Evolutionary conservation across 2,797 vertebrate genomes (phyloP), one percentile per base, ranked within the genome.

Genomic region (Sorex maritimensis): DNA sequence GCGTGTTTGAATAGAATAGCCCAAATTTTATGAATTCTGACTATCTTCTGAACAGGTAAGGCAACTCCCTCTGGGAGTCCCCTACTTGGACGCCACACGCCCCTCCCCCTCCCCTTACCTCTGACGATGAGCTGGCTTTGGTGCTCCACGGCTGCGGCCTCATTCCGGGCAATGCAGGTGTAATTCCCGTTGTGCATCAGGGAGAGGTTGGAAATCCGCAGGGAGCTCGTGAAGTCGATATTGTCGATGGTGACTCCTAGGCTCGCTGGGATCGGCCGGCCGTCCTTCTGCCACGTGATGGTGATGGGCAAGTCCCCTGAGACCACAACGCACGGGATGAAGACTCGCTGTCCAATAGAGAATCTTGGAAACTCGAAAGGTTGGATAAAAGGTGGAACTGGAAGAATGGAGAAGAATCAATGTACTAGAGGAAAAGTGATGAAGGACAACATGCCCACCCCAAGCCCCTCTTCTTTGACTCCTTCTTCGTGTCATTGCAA

Each of bases 231-330:
- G 98, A 99, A 99, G 98, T 99, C 99, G 0, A 99, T 99, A 98
- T 99, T 99, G 98, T 99, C 99, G 58, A 99, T 99, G 1, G 99
- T 99, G 74, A 99, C 99, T 0, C 99, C 99, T 0, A 99, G 98
- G 98, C 99, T 99, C 68, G 97, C 98, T 0, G 99, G 99, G 93
- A 99, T 99, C 0, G 99, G 99, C 67, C 99, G 98, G 6, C 99
- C 99, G 0, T 99, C 99, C 96, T 99, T 99, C 98, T 99, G 99
- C 99, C 99, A 99, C 58, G 99, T 99, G 97, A 99, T 99, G 85
- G 99, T 99, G 97, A 99, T 99, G 1, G 99, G 99, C 74, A 99
- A 97, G 98, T 99, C 99, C 2, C 99, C 99, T 0, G 99, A 99
- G 98, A 99, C 99, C 97, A 99, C 99, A 89, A 99, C 99, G 0